phyloP scores from a whole-genome alignment of 2,113 vertebrate species.

The Reinhardtius hippoglossoides region DNA sequence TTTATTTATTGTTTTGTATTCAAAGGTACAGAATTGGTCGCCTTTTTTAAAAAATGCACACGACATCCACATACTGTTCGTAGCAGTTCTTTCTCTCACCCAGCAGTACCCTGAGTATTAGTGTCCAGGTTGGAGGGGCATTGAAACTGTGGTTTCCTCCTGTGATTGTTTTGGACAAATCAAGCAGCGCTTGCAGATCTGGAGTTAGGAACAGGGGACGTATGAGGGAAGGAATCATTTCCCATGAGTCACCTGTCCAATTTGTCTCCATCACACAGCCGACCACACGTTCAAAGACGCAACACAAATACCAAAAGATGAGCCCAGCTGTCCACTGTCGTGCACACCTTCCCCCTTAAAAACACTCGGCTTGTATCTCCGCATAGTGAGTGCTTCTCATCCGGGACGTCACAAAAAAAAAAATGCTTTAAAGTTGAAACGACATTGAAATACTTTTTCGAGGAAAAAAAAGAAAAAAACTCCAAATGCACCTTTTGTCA shows the following conservation, averaged over 20 bases:
- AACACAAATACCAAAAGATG: constrained; percentile 64
- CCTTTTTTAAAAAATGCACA: constrained; percentile 56
- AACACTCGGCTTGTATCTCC: constrained; percentile 35
- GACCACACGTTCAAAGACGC: constrained; percentile 38
- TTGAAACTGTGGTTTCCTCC: constrained; percentile 80
- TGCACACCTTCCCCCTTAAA: constrained; percentile 43
- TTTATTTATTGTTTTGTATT: constrained; percentile 62
- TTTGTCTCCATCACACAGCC: constrained; percentile 56
- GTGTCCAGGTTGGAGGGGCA: constrained; percentile 77
- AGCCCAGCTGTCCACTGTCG: constrained; percentile 50
- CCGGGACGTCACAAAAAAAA: constrained; percentile 42
- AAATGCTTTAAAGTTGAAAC: constrained; percentile 68
- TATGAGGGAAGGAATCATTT: constrained; percentile 62
- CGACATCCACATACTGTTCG: constrained; percentile 47
- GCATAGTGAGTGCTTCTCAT: constrained; percentile 47
- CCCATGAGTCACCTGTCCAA: constrained; percentile 47
- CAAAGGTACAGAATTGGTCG: constrained; percentile 71
- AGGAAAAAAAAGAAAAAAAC: constrained; percentile 2
- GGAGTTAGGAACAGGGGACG: constrained; percentile 47
- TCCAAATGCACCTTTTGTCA: constrained; percentile 59
- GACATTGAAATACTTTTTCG: not conserved
- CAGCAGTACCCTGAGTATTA: constrained; percentile 55
- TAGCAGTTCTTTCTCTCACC: constrained; percentile 43
- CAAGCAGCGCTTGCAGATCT: constrained; percentile 61
- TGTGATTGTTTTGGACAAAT: constrained; percentile 79